phyloP scores from a whole-genome alignment of 1,140 invertebrate species.

The Drosophila albomicans region DNA sequence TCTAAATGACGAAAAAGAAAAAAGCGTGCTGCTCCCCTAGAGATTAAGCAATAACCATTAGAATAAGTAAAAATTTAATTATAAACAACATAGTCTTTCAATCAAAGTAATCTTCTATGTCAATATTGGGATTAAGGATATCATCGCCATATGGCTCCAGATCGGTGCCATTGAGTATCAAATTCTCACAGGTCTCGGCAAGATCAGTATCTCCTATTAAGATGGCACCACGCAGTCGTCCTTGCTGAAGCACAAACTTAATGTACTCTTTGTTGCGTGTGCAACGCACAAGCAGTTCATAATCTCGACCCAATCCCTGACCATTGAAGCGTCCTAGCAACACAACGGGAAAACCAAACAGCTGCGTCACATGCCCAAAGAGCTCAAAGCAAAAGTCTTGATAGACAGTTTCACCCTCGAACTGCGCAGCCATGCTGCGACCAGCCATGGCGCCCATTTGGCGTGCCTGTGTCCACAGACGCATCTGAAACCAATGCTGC shows the following conservation, averaged over 20 bases:
- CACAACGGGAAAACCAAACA: conserved; percentile 98
- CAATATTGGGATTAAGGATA: conserved; percentile 97
- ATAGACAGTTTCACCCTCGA: conserved; percentile 88
- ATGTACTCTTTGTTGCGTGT: conserved; percentile 95
- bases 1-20: conserved; percentile 77
- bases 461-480: conserved; percentile 98
- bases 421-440: conserved; percentile 92
- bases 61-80: conserved; percentile 22
- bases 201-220: conserved; percentile 98
- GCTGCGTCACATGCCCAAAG: conserved; percentile 97
- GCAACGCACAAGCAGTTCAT: conserved; percentile 94
- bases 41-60: conserved; percentile 29
- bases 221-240: conserved; percentile 95
- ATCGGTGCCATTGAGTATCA: conserved; percentile 98
- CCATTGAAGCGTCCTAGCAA: conserved; percentile 97
- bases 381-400: conserved; percentile 99
- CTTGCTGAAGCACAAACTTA: conserved; percentile 95
- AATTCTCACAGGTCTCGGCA: conserved; percentile 99
- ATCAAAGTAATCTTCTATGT: conserved; percentile 99
- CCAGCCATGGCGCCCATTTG: conserved; percentile 98
- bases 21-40: conserved; percentile 17
- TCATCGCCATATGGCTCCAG: conserved; percentile 95
- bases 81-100: conserved; percentile 84
- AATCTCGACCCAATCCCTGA: conserved; percentile 93
- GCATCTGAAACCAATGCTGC: conserved; percentile 97